Base-by-base conservation (phyloP, 2,113 vertebrate genomes). In the Tapirus terrestris region DNA sequence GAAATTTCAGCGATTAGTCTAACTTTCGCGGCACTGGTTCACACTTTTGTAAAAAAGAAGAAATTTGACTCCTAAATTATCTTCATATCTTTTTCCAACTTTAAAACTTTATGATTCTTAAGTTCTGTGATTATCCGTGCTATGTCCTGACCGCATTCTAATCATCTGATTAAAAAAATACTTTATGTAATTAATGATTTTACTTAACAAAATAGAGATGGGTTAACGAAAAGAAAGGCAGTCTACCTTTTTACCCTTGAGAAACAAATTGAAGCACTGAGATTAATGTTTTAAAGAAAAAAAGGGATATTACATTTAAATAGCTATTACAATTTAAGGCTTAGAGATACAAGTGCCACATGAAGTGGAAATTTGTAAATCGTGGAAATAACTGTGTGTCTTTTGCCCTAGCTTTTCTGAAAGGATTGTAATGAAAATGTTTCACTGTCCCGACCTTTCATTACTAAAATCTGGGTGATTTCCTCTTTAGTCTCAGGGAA, bases 381-480 rank as follows among this genome's bases (percentile, higher is more conserved):
- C 73, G 51, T 53, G 2, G 8, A 82, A 95, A 92, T 75, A 96
- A 61, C n/a, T 12, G 14, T 20, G 5, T 77, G 25, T 3, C 25
- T 68, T 88, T 82, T 90, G 12, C 23, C 61, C 10, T 80, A 58
- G 1, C 0, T 43, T 51, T 92, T 31, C 87, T 68, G 63, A 89
- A 95, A 89, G n/a, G 0, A 7, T 81, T 82, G 0, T 82, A 94
- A 96, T 92, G 51, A 88, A 87, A 96, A 7, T 13, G 84, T 95
- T 98, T 97, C n/a, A 92, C 83, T 96, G 75, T 39, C 53, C 9
- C 58, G 72, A 96, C 58, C 65, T 97, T 98, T 95, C 90, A 61
- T 48, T 96, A 48, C 7, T 84, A 96, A 96, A 58, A 88, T 83
- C 97, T 97, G 39, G 5, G 31, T 61, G 89, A 84, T 51, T 92